phyloP scores from a whole-genome alignment of 2,113 vertebrate genomes.

The Cyanistes caeruleus region DNA sequence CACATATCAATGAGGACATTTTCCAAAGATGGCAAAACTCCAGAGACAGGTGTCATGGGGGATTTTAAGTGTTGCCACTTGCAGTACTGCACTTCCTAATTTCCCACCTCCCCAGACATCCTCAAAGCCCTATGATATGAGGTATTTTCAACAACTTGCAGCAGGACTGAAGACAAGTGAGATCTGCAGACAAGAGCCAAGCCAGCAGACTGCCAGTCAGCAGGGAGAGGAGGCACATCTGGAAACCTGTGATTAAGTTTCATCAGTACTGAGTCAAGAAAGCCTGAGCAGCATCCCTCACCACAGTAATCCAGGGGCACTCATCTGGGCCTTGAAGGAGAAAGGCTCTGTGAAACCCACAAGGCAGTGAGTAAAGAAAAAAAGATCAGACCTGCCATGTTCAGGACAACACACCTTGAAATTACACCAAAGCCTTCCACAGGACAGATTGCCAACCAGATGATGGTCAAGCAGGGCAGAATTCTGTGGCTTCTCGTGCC shows the following conservation, averaged over 20 bases:
- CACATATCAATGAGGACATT: accelerated
- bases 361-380: not conserved
- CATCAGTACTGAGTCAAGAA: not conserved
- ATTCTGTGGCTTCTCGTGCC: not conserved
- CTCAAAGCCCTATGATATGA: not conserved
- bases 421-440: not conserved
- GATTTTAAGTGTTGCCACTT: not conserved
- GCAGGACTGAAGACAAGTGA: not conserved
- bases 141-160: accelerated
- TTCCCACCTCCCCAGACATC: not conserved
- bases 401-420: not conserved
- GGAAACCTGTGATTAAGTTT: not conserved
- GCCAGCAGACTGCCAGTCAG: not conserved
- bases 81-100: not conserved
- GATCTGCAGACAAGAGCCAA: not conserved
- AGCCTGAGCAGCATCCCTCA: not conserved
- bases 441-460: not conserved
- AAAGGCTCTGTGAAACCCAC: not conserved
- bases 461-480: not conserved
- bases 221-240: not conserved
- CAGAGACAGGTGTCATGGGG: not conserved
- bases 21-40: not conserved
- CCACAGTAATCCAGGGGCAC: not conserved
- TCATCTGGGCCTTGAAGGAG: not conserved
- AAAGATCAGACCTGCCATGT: not conserved